Percentiles rank a stretch among this genome's conserved stretches.
phyloP scores from a whole-genome alignment of 2,888 invertebrate genomes.

The Polyommatus iphigenia region DNA sequence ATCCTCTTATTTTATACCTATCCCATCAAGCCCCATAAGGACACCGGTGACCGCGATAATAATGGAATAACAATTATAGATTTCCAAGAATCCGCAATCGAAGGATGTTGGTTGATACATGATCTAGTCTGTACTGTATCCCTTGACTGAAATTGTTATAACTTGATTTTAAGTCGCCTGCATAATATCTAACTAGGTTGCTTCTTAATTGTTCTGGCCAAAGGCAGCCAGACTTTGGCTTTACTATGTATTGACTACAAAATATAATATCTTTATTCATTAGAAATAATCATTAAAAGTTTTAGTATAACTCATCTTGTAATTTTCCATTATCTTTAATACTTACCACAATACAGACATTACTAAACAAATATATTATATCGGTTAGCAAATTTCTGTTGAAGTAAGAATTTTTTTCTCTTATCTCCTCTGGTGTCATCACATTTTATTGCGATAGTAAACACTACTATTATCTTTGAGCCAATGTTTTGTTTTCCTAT shows the following conservation, averaged over 20 bases:
- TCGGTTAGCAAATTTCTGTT: background rate
- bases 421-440: constrained; percentile 23
- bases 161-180: background rate
- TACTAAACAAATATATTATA: constrained; percentile 4
- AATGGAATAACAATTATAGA: too few species aligned
- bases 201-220: background rate
- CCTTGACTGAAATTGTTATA: too few species aligned
- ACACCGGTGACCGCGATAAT: too few species aligned
- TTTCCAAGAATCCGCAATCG: too few species aligned
- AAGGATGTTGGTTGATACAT: too few species aligned
- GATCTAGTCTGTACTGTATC: too few species aligned
- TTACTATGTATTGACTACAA: background rate
- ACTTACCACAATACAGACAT: background rate
- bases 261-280: background rate
- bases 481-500: constrained; percentile 25
- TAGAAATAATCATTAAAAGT: background rate
- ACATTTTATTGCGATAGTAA: constrained; percentile 18
- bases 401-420: background rate
- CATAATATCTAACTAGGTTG: too few species aligned
- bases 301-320: background rate
- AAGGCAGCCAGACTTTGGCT: background rate
- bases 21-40: background rate
- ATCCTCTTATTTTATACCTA: background rate
- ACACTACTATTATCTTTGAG: constrained; percentile 18
- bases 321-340: constrained; percentile 15